phyloP scores from a whole-genome alignment of 1,140 invertebrate species.

The Acromyrmex echinatior region DNA sequence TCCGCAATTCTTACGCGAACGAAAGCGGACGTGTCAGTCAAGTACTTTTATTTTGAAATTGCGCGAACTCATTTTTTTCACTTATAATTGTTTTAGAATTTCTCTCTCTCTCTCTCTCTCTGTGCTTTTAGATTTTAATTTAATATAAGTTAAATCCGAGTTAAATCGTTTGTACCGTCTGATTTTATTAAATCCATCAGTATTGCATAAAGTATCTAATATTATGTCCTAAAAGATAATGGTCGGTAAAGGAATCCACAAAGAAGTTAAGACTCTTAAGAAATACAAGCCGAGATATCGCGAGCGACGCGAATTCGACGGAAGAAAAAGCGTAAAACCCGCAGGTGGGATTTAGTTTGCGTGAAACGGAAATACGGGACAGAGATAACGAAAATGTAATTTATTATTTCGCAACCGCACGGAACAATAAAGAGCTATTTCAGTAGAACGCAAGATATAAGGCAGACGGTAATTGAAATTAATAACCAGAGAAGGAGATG shows the following conservation, averaged over 20 bases:
- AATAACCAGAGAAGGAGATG: constrained; percentile 58
- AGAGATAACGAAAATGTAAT: constrained; percentile 55
- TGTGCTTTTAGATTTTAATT: constrained; percentile 4
- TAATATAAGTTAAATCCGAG: not conserved
- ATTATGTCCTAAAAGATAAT: not conserved
- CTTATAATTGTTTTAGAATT: not conserved
- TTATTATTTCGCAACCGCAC: constrained; percentile 63
- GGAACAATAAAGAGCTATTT: constrained; percentile 63
- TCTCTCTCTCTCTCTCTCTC: too few relatives aligned
- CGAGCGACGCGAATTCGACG: not conserved
- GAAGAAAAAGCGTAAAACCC: constrained; percentile 14
- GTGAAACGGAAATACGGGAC: constrained; percentile 10
- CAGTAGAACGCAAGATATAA: constrained; percentile 53
- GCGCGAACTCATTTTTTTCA: not conserved
- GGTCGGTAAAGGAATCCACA: not conserved
- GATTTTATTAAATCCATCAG: not conserved
- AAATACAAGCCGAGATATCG: constrained; percentile 21
- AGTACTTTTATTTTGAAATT: constrained; percentile 47
- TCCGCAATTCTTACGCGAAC: constrained; percentile 58
- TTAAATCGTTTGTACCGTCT: not conserved
- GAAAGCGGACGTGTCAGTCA: not conserved
- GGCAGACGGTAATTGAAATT: constrained; percentile 68
- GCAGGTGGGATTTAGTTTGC: constrained; percentile 18
- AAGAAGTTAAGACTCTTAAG: constrained; percentile 9
- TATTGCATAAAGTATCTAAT: not conserved